Percentiles rank a stretch among this genome's conserved stretches.
These are phyloP conservation scores for Callithrix jacchus DNA, from an alignment of 2,113 vertebrate species.

Conservation along the genomic window DNA sequence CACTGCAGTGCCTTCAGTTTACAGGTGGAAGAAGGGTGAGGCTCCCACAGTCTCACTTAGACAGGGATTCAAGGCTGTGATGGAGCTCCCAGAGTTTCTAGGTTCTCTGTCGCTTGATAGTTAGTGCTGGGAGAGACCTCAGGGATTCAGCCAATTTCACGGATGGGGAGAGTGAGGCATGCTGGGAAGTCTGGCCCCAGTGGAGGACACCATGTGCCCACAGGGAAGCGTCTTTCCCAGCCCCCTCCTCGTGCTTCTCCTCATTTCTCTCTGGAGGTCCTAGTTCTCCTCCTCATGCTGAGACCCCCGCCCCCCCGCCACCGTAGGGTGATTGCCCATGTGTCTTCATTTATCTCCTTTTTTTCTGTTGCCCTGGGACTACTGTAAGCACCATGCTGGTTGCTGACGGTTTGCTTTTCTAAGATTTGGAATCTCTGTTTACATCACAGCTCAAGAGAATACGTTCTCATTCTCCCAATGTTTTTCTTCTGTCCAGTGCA, in stretches of 20 bases:
- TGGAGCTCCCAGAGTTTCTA: neutral
- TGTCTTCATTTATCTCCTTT: neutral
- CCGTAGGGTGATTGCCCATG: no score
- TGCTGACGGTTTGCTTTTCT: neutral
- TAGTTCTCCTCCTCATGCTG: accelerated
- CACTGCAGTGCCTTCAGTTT: neutral
- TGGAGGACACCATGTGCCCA: accelerated
- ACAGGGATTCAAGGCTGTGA: neutral
- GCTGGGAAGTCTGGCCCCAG: neutral
- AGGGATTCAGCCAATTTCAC: neutral
- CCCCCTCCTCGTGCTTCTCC: neutral
- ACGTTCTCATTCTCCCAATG: neutral
- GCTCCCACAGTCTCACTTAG: neutral
- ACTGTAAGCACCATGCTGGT: neutral
- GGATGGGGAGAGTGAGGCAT: neutral
- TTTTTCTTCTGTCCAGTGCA: neutral
- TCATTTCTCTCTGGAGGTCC: neutral
- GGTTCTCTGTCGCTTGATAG: neutral
- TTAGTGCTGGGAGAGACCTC: no score
- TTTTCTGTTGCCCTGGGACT: neutral
- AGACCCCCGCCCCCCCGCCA: no score
- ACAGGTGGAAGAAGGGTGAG: neutral
- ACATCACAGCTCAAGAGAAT: neutral
- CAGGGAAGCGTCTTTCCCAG: neutral
- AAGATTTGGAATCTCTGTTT: neutral